Base-by-base conservation (phyloP, 2,113 vertebrate genomes). In the Uropsilus gracilis region DNA sequence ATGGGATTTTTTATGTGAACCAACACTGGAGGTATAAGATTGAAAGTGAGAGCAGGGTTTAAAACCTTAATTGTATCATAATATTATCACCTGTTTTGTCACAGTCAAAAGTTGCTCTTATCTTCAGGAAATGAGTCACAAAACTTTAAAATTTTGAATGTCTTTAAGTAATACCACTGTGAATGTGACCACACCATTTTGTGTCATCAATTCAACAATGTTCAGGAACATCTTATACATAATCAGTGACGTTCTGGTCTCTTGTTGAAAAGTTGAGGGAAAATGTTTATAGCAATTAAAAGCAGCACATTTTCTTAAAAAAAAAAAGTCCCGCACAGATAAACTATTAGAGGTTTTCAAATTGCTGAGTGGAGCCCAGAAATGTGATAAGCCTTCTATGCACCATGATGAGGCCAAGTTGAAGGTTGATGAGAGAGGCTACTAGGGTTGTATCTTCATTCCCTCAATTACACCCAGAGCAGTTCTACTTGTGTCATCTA, bases 1-100 rank as follows among this genome's bases (percentile, higher is more conserved):
- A 93, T 5, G 2, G 32, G 95, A 72, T 81, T 50, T 57, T 72
- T 53, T n/a, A 30, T 94, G 84, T 84, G 86, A 92, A 84, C 46
- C 48, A 69, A 95, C 5, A 76, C 3, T 39, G 14, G 44, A 93
- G 64, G 53, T 44, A 50, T 50, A 78, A 59, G 63, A 55, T 1
- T 61, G 59, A 85, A 8, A 64, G 6, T 61, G 59, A 85, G 11
- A 64, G 6, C 18, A 75, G 57, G 16, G 30, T 53, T 95, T 85
- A 61, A 94, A 93, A 68, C 1, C 86, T 81, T 73, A 72, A 66
- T 86, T 42, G n/a, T 24, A 50, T 20, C 86, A 30, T 69, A 91
- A 72, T 48, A 42, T 30, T 84, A 72, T 91, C 53, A 87, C 69
- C 86, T 63, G 44, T 59, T 90, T 86, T 71, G 20, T 50, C 73